Conservation (phyloP, 2,888 invertebrate species). For the Criorhina ranunculi region DNA sequence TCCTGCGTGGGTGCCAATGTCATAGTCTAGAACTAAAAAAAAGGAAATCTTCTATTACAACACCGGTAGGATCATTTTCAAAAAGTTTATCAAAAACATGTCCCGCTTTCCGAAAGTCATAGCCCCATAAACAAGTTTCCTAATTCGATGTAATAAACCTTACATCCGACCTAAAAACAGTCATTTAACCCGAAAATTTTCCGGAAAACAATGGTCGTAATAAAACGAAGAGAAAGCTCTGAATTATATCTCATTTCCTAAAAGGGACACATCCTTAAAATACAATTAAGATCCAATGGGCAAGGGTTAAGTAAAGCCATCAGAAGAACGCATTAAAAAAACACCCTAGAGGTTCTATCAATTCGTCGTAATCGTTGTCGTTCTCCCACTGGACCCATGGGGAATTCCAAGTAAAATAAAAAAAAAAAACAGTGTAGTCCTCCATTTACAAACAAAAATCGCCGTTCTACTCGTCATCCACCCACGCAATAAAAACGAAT, state of each 20-base stretch:
- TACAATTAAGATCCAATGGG: constrained; percentile 56
- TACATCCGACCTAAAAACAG: constrained; percentile 57
- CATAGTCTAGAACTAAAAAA: no score
- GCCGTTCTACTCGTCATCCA: constrained; percentile 12
- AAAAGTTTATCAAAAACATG: constrained; percentile 46
- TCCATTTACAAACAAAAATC: constrained; percentile 24
- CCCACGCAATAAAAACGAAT: constrained; percentile 67
- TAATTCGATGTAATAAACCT: constrained; percentile 58
- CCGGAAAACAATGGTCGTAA: constrained; percentile 19
- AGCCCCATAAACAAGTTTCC: constrained; percentile 48
- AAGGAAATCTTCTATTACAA: no score
- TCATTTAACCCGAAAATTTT: constrained; percentile 45
- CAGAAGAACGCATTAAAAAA: constrained; percentile 11
- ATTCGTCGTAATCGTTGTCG: constrained; percentile 23
- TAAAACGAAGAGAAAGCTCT: constrained; percentile 18
- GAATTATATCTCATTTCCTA: constrained; percentile 51
- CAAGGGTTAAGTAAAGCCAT: constrained; percentile 50
- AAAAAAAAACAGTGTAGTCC: constrained; percentile 51
- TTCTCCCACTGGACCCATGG: constrained; percentile 23
- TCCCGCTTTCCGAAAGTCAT: not conserved
- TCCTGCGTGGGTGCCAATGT: no score
- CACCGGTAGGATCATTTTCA: not conserved
- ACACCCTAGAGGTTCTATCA: constrained; percentile 34
- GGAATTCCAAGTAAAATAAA: constrained; percentile 51
- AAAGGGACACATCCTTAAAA: constrained; percentile 70